These are phyloP conservation scores for Smittia aterrima DNA, from an alignment of 2,888 invertebrate genomes.

Conservation along the genomic window DNA sequence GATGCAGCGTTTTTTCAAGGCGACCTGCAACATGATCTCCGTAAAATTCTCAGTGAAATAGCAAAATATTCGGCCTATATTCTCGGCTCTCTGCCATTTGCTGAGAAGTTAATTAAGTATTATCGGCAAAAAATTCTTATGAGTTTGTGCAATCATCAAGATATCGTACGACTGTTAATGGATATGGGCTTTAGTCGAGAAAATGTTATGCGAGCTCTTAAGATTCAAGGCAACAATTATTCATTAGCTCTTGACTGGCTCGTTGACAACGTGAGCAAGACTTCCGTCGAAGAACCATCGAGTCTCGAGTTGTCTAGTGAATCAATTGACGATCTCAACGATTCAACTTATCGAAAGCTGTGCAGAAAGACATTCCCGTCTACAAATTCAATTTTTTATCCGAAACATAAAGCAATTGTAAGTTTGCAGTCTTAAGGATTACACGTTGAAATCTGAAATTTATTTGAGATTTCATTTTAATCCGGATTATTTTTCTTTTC, in stretches of 20 bases:
- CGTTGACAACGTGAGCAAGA: conserved; percentile 31
- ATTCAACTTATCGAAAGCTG: conserved; percentile 13
- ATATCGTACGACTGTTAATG: conserved; percentile 16
- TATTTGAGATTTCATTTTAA: not conserved
- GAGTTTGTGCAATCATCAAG: conserved; percentile 20
- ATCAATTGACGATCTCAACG: conserved; percentile 20
- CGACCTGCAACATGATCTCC: conserved; percentile 33
- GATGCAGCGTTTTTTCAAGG: conserved; percentile 30
- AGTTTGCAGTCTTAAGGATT: conserved; percentile 10
- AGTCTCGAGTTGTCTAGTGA: conserved; percentile 20
- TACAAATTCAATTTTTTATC: conserved; percentile 36
- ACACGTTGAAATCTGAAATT: not conserved
- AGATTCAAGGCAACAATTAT: conserved; percentile 39
- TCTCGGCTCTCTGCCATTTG: conserved; percentile 23
- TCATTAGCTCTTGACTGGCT: conserved; percentile 36
- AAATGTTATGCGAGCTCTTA: conserved; percentile 27
- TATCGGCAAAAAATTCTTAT: conserved; percentile 35
- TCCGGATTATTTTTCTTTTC: not conserved
- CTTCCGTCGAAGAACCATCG: not conserved
- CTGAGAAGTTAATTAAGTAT: conserved; percentile 33
- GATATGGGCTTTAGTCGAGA: conserved; percentile 36
- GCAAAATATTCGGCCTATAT: conserved; percentile 38
- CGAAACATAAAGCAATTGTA: conserved; percentile 38
- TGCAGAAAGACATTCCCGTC: conserved; percentile 33
- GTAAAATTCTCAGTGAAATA: conserved; percentile 38